These are phyloP conservation scores for Trichogramma pretiosum DNA, from an alignment of 1,140 invertebrate genomes.

Conservation along the genomic window DNA sequence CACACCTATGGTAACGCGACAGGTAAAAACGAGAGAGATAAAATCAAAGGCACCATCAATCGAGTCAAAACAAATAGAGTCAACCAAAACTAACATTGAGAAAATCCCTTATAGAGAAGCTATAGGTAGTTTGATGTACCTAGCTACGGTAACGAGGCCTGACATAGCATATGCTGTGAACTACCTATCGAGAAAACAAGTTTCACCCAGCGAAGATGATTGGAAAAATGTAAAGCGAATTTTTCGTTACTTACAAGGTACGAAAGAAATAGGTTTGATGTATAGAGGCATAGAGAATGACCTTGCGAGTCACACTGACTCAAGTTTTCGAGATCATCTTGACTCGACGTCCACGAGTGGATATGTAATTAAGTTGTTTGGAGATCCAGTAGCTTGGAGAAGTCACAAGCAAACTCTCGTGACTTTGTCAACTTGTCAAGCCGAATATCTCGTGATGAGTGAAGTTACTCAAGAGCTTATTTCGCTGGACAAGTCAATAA, in stretches of 20 bases:
- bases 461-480: conserved; percentile 25
- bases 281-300: conserved; percentile 10
- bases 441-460: conserved; percentile 28
- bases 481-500: too few relatives aligned
- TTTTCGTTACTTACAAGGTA: conserved; percentile 27
- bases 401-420: conserved; percentile 25
- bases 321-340: conserved; percentile 16
- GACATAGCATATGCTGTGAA: conserved; percentile 39
- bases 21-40: conserved; percentile 14
- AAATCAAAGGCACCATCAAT: conserved; percentile 5
- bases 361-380: conserved; percentile 5
- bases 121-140: conserved; percentile 32
- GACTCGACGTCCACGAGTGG: conserved; percentile 6
- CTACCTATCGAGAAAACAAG: too few relatives aligned
- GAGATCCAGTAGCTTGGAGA: too few relatives aligned
- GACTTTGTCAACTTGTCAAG: conserved; percentile 27
- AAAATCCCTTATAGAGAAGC: conserved; percentile 27
- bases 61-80: conserved; percentile 15
- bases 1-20: conserved; percentile 23
- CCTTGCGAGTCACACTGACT: conserved; percentile 17
- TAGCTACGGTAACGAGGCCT: conserved; percentile 30
- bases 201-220: conserved; percentile 24
- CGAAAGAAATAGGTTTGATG: conserved; percentile 10
- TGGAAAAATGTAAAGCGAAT: too few relatives aligned
- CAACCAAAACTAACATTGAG: too few relatives aligned